Base-by-base conservation (phyloP, 1,140 invertebrate genomes). In the Ephestia elutella region DNA sequence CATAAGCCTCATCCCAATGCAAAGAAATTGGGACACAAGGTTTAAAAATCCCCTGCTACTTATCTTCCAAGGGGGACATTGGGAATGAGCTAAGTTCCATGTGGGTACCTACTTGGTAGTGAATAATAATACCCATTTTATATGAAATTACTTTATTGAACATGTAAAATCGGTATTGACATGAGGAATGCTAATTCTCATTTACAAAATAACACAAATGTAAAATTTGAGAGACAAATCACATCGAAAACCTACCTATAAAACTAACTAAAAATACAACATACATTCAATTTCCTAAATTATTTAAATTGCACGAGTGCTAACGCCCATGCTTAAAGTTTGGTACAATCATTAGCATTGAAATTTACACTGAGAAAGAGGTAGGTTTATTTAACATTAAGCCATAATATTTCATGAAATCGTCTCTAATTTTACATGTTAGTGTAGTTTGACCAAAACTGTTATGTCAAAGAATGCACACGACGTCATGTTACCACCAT, bases 91-190 rank as follows among this genome's bases (percentile, higher is more conserved):
- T n/a, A n/a, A n/a, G n/a, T n/a, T n/a, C 21, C 7, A 25, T 7
- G 7, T 25, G 7, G 21, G 2, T 25, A 25, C 21, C 2, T 3
- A 3, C 7, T 7, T 25, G 21, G 21, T 25, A 25, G 68, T 49
- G 10, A 32, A n/a, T 32, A 78, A 78, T 80, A 77, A 78, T 79
- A 66, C 80, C 73, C 60, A 63, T 78, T 82, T 88, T 87, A 89
- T 89, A 90, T 84, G 89, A 90, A 90, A 89, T 90, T 89, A 89
- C 82, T 89, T 89, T 89, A 87, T 89, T 90, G 87, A 90, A 90
- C 85, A 89, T 90, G 87, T 90, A 89, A 90, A 89, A 88, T 84
- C 86, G 85, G 77, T 88, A 85, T 89, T 85, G 89, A 90, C 86
- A 89, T 85, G 87, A 89, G 89, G 89, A 90, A 90, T 90, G 89